Base-by-base conservation (phyloP, 2,797 vertebrate species). In the Oophaga sylvatica region DNA sequence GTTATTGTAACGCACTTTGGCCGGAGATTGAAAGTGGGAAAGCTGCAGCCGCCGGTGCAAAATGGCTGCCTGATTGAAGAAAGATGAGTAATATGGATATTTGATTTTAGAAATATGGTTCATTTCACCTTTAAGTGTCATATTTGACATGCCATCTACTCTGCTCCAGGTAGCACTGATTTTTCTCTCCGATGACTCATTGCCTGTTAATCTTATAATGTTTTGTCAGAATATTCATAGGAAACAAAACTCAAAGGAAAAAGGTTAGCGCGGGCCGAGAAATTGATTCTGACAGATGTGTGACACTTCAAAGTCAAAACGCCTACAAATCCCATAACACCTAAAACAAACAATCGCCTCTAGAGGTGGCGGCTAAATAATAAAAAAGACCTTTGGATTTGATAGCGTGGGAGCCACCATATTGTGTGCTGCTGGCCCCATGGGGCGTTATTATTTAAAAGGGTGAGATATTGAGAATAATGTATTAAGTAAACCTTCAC, bases 241-340 rank as follows among this genome's bases (percentile, higher is more conserved):
- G 41, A 85, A 88, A 60, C 76, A 88, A 88, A 53, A 85, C 83
- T 88, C 87, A 48, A 48, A 88, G 78, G 87, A 77, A 67, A 75
- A 85, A 41, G 35, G 67, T 84, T 84, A 80, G 56, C 76, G 4
- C 56, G n/a, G 70, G 83, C 80, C 29, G 41, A 85, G 78, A 81
- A 88, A 88, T 85, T 85, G 87, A 80, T 76, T 81, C 59, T 85
- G 87, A 88, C 87, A 85, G 87, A 85, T 81, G 57, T 85, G 83
- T 76, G 83, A 85, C 80, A 83, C 78, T 85, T 88, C 83, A 85
- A 81, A 85, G 87, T 57, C 83, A 81, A 63, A 81, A 80, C 12
- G 19, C 26, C 68, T 53, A 41, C 62, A 67, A 85, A 62, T 77
- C 83, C 78, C 83, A 17, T 26, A 81, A 81, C 77, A 75, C 65